Base-by-base conservation (phyloP, 2,888 invertebrate genomes). In the Monoplex corrugatus region DNA sequence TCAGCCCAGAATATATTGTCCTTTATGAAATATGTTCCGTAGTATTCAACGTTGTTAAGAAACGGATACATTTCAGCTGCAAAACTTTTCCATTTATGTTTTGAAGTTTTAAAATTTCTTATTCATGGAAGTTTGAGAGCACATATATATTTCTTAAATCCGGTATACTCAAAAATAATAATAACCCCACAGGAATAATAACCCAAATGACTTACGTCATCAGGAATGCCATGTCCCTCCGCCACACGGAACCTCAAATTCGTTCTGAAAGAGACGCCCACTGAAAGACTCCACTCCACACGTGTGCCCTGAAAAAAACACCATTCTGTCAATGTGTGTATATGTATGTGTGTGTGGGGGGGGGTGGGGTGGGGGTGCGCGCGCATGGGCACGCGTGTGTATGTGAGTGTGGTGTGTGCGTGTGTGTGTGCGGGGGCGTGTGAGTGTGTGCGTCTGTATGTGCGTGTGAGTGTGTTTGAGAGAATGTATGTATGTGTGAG, bases 221-320 rank as follows among this genome's bases (percentile, higher is more conserved):
- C 83, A 35, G 82, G 82, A 23, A 83, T 40, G 43, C 88, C 68
- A 19, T 88, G 68, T 28, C 88, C 88, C 44, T 88, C 88, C 8
- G 68, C 68, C 28, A 91, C 89, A 16, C 87, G 35, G 88, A 92
- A 91, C 23, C 83, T 82, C n/a, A 89, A 88, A 23, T 50, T 40
- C 10, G 89, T 91, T 84, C 68, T 89, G 78, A 44, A 90, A 63
- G 90, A 45, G 32, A 85, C 78, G 23, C 92, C 92, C 50, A 92
- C 87, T 5, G 43, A 72, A 16, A 92, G 83, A 16, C 82, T 32
- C 90, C 91, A 92, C 63, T 90, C 89, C 68, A 88, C 88, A n/a
- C 43, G n/a, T 32, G 45, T 86, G 19, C 87, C 89, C 90, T 90
- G 83, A 63, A 89, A 87, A 75, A 45, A 44, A 23, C 32, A 19